These are phyloP conservation scores for Psammodynastes pulverulentus DNA, from an alignment of 2,113 vertebrate species.

Conservation along the genomic window DNA sequence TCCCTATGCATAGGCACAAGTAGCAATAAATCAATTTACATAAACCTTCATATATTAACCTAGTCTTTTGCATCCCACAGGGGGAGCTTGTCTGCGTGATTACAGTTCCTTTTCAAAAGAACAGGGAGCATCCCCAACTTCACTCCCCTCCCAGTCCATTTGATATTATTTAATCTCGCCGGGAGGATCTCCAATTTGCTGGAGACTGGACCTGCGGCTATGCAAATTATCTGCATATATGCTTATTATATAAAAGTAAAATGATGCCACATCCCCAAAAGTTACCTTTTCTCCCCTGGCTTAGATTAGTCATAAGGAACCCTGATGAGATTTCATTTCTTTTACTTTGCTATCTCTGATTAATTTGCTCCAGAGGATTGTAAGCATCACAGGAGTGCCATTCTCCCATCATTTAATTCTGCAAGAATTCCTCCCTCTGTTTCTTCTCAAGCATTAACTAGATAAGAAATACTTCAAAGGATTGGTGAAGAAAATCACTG, in stretches of 20 bases:
- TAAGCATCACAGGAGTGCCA: background rate
- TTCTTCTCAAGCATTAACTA: constrained; percentile 7
- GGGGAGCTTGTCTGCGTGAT: background rate
- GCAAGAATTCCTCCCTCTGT: background rate
- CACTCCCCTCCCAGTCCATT: background rate
- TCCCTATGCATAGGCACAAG: background rate
- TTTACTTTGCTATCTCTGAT: background rate
- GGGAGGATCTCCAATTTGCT: background rate
- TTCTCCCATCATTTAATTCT: background rate
- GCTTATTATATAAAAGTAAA: background rate
- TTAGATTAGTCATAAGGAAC: background rate
- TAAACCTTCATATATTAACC: background rate
- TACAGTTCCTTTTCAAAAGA: background rate
- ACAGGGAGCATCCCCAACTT: background rate
- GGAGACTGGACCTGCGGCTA: background rate
- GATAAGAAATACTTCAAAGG: constrained; percentile 32
- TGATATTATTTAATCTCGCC: background rate
- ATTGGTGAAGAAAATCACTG: constrained; percentile 27
- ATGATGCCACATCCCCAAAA: background rate
- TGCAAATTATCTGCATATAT: background rate
- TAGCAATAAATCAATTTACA: background rate
- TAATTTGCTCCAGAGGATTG: background rate
- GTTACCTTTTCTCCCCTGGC: background rate
- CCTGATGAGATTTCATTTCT: background rate
- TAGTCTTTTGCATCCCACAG: background rate